Evolutionary conservation across 2,888 invertebrate genomes (phyloP).

Genomic region (Cosmia pyralina): DNA sequence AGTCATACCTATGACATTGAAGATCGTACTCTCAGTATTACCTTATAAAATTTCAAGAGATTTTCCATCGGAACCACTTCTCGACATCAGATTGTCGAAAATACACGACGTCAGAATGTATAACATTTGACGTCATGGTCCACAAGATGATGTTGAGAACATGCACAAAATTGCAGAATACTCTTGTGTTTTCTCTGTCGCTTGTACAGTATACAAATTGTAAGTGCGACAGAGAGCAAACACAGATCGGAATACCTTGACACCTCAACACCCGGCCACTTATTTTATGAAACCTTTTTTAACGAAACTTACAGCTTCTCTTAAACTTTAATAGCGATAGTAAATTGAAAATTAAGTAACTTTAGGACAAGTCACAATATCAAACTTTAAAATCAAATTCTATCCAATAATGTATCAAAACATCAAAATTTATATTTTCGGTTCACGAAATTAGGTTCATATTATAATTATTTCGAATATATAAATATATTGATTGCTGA

Average conservation of each 20-base stretch:
- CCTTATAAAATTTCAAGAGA: constrained; percentile 66
- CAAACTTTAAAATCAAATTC: constrained; percentile 79
- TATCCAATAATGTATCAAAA: constrained; percentile 75
- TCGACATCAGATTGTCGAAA: constrained; percentile 29
- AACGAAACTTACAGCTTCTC: constrained; percentile 71
- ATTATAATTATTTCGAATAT: constrained; percentile 64
- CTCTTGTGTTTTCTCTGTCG: constrained; percentile 36
- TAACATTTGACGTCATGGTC: constrained; percentile 33
- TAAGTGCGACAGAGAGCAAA: constrained; percentile 39
- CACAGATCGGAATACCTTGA: constrained; percentile 31
- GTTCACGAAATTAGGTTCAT: constrained; percentile 68
- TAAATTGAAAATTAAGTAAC: constrained; percentile 77
- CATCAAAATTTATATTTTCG: constrained; percentile 70
- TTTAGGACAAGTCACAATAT: constrained; percentile 84
- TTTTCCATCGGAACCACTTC: constrained; percentile 42
- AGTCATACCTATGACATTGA: constrained; percentile 58
- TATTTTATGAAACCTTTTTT: constrained; percentile 63
- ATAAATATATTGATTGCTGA: constrained; percentile 53
- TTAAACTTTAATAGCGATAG: constrained; percentile 78
- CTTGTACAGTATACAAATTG: constrained; percentile 25
- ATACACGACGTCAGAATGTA: constrained; percentile 35
- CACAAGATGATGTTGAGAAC: constrained; percentile 41
- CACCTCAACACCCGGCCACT: constrained; percentile 56
- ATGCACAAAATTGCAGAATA: constrained; percentile 45
- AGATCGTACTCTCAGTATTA: constrained; percentile 63